These are phyloP conservation scores for Osmerus eperlanus DNA, from an alignment of 2,113 vertebrate species.

Conservation along the genomic window DNA sequence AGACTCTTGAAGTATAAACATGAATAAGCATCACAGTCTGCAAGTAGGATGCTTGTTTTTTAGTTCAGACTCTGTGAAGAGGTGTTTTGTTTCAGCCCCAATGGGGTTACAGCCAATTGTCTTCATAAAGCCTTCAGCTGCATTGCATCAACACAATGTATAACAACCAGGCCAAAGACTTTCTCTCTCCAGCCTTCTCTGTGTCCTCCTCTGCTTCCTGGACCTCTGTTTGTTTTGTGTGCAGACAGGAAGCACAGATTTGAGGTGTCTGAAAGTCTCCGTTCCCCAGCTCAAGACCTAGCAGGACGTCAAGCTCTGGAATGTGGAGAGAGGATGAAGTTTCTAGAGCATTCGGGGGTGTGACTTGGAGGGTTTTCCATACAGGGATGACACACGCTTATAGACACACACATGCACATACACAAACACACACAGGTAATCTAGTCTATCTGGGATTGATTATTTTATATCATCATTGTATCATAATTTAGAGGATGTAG, in stretches of 20 bases:
- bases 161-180: constrained; percentile 25
- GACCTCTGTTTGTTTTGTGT: constrained; percentile 26
- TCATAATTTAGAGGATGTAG: too few relatives aligned
- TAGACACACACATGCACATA: neutral
- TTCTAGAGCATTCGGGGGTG: constrained; percentile 47
- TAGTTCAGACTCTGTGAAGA: neutral
- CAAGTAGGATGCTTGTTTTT: neutral
- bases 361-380: constrained; percentile 23
- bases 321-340: constrained; percentile 62
- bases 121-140: constrained; percentile 24
- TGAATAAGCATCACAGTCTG: neutral
- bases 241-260: constrained; percentile 47
- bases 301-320: constrained; percentile 58
- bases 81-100: neutral
- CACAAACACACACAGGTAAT: constrained; percentile 35
- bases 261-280: constrained; percentile 46
- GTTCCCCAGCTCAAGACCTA: constrained; percentile 47
- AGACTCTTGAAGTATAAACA: neutral
- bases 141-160: constrained; percentile 37
- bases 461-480: too few relatives aligned
- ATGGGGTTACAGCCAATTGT: neutral
- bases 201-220: constrained; percentile 2
- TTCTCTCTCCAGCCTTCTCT: constrained; percentile 1
- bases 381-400: neutral
- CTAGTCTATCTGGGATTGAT: neutral